Conservation (phyloP, 2,888 invertebrate genomes). For the Sminthurides aquaticus region DNA sequence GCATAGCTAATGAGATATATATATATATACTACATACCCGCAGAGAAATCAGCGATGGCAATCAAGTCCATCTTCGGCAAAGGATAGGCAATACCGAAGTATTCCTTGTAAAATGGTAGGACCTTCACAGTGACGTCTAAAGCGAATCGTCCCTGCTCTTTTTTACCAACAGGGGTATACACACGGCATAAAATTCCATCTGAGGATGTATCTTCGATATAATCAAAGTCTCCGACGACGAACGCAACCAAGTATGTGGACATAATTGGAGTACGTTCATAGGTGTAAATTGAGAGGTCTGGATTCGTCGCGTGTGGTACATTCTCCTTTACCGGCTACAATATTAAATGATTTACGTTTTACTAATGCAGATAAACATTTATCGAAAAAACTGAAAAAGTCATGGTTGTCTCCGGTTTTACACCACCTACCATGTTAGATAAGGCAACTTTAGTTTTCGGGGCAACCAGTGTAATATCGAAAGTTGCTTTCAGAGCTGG, state of each 20-base stretch:
- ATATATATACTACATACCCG: conserved; percentile 50
- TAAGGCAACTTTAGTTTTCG: conserved; percentile 71
- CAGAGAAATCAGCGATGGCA: conserved; percentile 89
- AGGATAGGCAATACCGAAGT: conserved; percentile 90
- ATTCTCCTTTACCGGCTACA: conserved; percentile 14
- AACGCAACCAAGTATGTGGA: conserved; percentile 91
- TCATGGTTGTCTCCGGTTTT: no score
- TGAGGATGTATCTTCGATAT: conserved; percentile 70
- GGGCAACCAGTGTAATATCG: conserved; percentile 75
- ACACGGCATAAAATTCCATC: conserved; percentile 77
- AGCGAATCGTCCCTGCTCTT: conserved; percentile 84
- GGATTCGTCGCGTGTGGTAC: conserved; percentile 41
- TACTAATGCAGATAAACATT: no score
- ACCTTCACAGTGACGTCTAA: conserved; percentile 85
- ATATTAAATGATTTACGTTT: not conserved
- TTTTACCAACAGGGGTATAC: conserved; percentile 81
- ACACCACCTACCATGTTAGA: conserved; percentile 90
- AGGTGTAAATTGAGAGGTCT: conserved; percentile 57
- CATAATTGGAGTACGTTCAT: conserved; percentile 84
- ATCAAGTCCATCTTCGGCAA: conserved; percentile 93
- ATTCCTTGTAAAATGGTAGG: conserved; percentile 86
- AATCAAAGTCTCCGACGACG: conserved; percentile 91
- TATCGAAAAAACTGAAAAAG: no score
- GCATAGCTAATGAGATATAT: not conserved
- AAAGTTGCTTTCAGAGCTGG: conserved; percentile 93